These are phyloP conservation scores for Sebastes minor DNA, from an alignment of 2,797 vertebrate species.

Conservation along the genomic window DNA sequence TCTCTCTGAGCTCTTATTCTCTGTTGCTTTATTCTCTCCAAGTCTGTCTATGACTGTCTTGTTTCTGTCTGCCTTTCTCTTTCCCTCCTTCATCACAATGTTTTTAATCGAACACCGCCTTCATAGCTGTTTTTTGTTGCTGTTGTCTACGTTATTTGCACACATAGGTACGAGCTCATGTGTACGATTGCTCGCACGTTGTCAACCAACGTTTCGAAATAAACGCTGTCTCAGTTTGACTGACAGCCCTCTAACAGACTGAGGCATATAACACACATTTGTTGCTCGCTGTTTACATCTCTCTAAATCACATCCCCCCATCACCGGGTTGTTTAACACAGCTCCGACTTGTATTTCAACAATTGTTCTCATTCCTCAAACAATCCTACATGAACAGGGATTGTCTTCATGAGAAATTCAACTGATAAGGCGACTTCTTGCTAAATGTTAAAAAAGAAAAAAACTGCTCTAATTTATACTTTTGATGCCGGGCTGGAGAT, in stretches of 20 bases:
- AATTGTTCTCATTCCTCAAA: slow-evolving; percentile 11
- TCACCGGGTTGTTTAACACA: slow-evolving; percentile 41
- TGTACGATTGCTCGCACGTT: slow-evolving; percentile 4
- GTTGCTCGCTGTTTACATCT: slow-evolving; percentile 40
- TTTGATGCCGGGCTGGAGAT: not conserved
- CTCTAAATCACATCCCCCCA: slow-evolving; percentile 30
- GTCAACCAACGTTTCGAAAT: slow-evolving; percentile 29
- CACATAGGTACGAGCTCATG: not conserved
- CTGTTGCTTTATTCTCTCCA: slow-evolving; percentile 31
- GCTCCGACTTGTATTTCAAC: slow-evolving; percentile 26
- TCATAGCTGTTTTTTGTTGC: not conserved
- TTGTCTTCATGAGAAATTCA: not conserved
- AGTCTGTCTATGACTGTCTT: slow-evolving; percentile 13
- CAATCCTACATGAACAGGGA: not conserved
- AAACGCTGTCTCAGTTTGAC: slow-evolving; percentile 24
- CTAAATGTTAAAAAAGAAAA: not conserved
- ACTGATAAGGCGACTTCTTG: not conserved
- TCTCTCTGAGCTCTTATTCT: slow-evolving; percentile 41
- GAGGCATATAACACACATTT: slow-evolving; percentile 35
- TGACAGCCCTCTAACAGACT: slow-evolving; percentile 47
- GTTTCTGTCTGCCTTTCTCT: slow-evolving; percentile 10
- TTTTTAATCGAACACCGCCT: slow-evolving; percentile 3
- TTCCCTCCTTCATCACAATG: not conserved
- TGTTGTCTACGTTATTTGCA: not conserved
- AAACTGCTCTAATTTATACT: not conserved